phyloP scores from a whole-genome alignment of 2,888 invertebrate genomes.

The Brachynemurus nebulosus region DNA sequence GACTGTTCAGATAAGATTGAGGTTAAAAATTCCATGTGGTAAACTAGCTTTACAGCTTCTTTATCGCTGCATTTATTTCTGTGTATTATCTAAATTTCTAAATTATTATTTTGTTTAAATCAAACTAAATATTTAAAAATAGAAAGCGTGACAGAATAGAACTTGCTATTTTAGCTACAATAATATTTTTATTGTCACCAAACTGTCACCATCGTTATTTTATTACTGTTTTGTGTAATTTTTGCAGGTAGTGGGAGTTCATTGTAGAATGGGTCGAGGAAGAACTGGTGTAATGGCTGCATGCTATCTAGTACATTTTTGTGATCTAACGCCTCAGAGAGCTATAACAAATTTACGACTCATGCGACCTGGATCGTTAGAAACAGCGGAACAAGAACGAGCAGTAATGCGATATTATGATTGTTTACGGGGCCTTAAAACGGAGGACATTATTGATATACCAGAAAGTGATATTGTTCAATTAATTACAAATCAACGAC shows the following conservation, averaged over 20 bases:
- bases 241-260: constrained; percentile 55
- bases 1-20: too few species aligned
- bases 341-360: constrained; percentile 46
- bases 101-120: too few species aligned
- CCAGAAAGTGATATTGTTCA: constrained; percentile 25
- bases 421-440: constrained; percentile 34
- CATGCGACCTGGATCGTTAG: constrained; percentile 47
- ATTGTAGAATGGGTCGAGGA: constrained; percentile 56
- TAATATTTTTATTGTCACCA: too few species aligned
- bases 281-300: constrained; percentile 61
- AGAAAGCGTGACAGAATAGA: too few species aligned
- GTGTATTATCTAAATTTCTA: too few species aligned
- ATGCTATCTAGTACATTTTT: constrained; percentile 52
- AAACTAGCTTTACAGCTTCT: too few species aligned
- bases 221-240: not conserved
- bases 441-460: constrained; percentile 34
- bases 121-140: too few species aligned
- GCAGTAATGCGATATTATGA: constrained; percentile 45
- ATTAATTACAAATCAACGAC: not conserved
- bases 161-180: too few species aligned
- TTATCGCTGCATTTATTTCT: too few species aligned
- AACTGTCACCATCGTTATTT: too few species aligned
- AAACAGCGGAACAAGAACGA: constrained; percentile 46
- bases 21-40: too few species aligned
- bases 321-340: constrained; percentile 42